These are phyloP conservation scores for Passer domesticus DNA, from an alignment of 2,113 vertebrate genomes.

Conservation along the genomic window DNA sequence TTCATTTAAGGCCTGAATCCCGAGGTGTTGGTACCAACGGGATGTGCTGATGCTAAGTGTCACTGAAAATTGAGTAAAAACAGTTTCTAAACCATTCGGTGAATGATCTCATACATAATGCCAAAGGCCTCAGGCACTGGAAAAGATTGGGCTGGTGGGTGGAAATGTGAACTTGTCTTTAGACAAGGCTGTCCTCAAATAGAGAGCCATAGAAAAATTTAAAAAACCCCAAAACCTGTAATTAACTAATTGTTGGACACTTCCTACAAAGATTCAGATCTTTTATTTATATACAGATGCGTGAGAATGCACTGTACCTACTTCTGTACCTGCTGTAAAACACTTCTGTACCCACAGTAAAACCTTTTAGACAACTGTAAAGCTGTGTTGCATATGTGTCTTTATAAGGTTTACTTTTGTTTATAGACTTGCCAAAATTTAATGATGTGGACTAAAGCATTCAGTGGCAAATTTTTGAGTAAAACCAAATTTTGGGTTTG, in stretches of 20 bases:
- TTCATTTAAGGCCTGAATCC: not conserved
- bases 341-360: too few species aligned
- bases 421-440: not conserved
- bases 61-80: not conserved
- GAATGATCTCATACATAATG: not conserved
- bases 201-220: not conserved
- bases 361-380: not conserved
- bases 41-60: not conserved
- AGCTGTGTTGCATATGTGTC: not conserved
- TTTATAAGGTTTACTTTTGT: not conserved
- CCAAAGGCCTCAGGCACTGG: not conserved
- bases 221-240: rapidly evolving
- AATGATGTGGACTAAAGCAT: not conserved
- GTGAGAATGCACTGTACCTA: not conserved
- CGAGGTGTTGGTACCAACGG: not conserved
- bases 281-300: not conserved
- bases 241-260: not conserved
- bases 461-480: not conserved
- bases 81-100: not conserved
- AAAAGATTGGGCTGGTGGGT: not conserved
- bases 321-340: not conserved
- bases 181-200: not conserved
- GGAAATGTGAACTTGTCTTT: not conserved
- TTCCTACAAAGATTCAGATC: not conserved
- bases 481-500: not conserved